Conservation (phyloP, 1,140 invertebrate species). For the Ceratina japonica region DNA sequence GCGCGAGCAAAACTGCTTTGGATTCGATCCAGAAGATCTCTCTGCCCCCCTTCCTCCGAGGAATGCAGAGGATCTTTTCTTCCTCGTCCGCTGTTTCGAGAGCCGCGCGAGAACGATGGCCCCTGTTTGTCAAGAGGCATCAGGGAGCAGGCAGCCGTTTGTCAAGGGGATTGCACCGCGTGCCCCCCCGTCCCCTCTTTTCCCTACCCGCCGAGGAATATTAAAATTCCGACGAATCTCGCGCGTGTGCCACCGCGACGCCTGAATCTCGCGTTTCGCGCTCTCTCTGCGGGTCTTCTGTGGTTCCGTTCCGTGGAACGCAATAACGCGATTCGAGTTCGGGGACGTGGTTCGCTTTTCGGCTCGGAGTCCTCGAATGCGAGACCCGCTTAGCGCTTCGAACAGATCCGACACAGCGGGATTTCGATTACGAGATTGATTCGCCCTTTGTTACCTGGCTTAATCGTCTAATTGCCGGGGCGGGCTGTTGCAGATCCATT, state of each 20-base stretch:
- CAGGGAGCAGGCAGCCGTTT: conserved; percentile 63
- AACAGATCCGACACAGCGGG: conserved; percentile 11
- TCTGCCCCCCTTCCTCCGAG: not conserved
- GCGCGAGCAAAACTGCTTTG: conserved; percentile 68
- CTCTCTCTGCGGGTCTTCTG: not conserved
- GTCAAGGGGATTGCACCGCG: conserved; percentile 66
- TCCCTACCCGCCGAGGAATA: conserved; percentile 59
- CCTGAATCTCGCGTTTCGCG: not conserved
- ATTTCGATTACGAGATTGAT: conserved; percentile 17
- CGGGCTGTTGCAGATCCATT: not conserved
- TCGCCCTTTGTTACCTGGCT: not conserved
- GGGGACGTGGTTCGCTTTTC: not conserved
- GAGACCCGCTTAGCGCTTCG: conserved; percentile 4
- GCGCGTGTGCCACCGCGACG: conserved; percentile 23
- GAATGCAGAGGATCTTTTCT: conserved; percentile 13
- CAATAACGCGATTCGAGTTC: conserved; percentile 62
- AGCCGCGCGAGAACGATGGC: conserved; percentile 62
- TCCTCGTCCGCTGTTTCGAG: conserved; percentile 24
- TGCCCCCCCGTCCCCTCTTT: not conserved
- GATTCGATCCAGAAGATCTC: conserved; percentile 62
- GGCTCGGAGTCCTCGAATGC: not conserved
- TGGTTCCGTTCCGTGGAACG: conserved; percentile 47
- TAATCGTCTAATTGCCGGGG: conserved; percentile 19
- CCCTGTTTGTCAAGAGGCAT: conserved; percentile 68
- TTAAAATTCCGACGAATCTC: conserved; percentile 69